Base-by-base conservation (phyloP, 2,888 invertebrate species). In the Panopea generosa region DNA sequence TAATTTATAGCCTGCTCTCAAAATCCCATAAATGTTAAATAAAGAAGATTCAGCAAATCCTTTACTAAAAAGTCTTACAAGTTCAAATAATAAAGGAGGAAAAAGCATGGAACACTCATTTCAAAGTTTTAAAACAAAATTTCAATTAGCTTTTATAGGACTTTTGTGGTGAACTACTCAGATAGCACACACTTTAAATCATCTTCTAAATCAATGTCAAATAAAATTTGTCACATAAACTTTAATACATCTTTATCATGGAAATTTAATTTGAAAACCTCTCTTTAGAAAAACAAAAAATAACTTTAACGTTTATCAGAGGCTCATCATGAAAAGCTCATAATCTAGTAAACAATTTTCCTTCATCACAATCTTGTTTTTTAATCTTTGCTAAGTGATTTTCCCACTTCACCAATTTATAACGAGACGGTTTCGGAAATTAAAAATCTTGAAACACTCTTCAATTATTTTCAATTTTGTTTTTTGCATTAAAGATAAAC, bases 301-400 rank as follows among this genome's bases (percentile, higher is more conserved):
- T 4, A 4, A 45, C 49, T 11, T 59, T 29, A n/a, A 49, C 6
- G n/a, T 33, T 59, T 67, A 67, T 55, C 61, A 56, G 18, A 6
- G n/a, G 16, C 16, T 55, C 43, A 69, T 69, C 69, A 61, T 24
- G 45, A 69, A 53, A 55, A 47, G 69, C 69, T 61, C 61, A 61
- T 55, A 69, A 20, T 43, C 50, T 53, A 55, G 53, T 52, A 69
- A 69, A 69, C 61, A 69, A 40, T 69, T 61, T 53, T 60, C 68
- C 18, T 43, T 50, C 26, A 27, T 20, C 16, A 22, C 43, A 50
- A 67, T 50, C 52, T 40, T 50, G 14, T 20, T 11, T 24, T 38
- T 33, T 33, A 43, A 67, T 67, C 57, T 14, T 11, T 47, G 40
- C 27, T 52, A 59, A 67, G 59, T 59, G 67, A 57, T 24, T 26